Conservation (phyloP, 1,140 invertebrate genomes). For the Drosophila lini region DNA sequence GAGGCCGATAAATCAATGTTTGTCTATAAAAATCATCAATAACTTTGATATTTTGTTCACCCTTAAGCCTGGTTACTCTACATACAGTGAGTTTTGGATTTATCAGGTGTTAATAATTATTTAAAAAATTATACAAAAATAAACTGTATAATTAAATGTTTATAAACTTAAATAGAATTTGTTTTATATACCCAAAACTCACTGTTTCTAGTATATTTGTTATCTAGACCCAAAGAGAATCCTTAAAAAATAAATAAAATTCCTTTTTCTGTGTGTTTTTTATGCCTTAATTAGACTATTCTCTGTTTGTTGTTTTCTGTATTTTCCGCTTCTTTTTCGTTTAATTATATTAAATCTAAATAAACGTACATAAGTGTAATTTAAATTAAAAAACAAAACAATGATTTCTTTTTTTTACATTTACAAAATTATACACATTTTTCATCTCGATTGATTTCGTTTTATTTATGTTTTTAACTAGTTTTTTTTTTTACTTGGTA, state of each 20-base stretch:
- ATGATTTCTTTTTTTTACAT: conserved; percentile 61
- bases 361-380: conserved; percentile 69
- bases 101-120: neutral
- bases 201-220: conserved; percentile 12
- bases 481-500: conserved; percentile 63
- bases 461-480: conserved; percentile 52
- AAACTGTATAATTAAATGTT: neutral
- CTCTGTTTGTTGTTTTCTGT: conserved; percentile 58
- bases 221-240: neutral
- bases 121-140: too few species aligned
- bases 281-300: conserved; percentile 46
- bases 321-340: conserved; percentile 71
- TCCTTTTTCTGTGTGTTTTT: conserved; percentile 35
- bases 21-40: neutral
- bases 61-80: neutral
- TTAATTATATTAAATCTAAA: conserved; percentile 73
- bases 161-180: neutral
- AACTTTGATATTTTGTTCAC: neutral
- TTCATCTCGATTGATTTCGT: conserved; percentile 42
- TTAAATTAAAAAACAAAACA: conserved; percentile 63
- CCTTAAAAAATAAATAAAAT: conserved; percentile 32
- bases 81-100: neutral
- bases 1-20: neutral
- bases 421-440: conserved; percentile 69
- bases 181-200: conserved; percentile 2